These are phyloP conservation scores for Apostichopus japonicus DNA, from an alignment of 35 echinoderm and acorn worm species.

Conservation along the genomic window DNA sequence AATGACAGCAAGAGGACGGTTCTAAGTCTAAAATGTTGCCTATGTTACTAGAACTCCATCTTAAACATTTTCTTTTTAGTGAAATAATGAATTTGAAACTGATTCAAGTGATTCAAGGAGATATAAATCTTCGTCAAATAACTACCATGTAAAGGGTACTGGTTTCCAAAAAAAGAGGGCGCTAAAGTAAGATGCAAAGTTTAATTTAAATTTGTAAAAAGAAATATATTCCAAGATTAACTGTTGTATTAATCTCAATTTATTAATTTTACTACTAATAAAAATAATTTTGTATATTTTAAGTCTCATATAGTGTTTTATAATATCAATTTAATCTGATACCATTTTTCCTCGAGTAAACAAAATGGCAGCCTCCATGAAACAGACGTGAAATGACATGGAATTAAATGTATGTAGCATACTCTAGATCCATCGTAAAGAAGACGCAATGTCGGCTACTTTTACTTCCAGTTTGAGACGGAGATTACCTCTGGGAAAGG, in stretches of 20 bases:
- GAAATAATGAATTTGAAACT: background rate
- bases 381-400: background rate
- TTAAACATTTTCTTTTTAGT: background rate
- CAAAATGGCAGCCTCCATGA: slow-evolving; percentile 18
- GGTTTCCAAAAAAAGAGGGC: slow-evolving; percentile 33
- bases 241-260: no score
- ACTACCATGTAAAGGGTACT: background rate
- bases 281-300: no score
- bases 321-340: no score
- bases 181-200: background rate
- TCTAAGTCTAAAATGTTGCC: background rate
- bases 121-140: background rate
- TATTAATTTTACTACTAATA: no score
- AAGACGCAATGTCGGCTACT: background rate
- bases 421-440: background rate
- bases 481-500: background rate
- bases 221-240: no score
- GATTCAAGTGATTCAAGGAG: background rate
- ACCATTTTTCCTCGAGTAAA: no score
- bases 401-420: background rate
- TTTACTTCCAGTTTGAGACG: background rate
- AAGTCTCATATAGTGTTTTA: no score
- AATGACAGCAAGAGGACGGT: background rate
- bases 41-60: background rate
- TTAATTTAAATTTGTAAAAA: no score